Base-by-base conservation (phyloP, 2,113 vertebrate genomes). In the Bambusicola thoracicus region DNA sequence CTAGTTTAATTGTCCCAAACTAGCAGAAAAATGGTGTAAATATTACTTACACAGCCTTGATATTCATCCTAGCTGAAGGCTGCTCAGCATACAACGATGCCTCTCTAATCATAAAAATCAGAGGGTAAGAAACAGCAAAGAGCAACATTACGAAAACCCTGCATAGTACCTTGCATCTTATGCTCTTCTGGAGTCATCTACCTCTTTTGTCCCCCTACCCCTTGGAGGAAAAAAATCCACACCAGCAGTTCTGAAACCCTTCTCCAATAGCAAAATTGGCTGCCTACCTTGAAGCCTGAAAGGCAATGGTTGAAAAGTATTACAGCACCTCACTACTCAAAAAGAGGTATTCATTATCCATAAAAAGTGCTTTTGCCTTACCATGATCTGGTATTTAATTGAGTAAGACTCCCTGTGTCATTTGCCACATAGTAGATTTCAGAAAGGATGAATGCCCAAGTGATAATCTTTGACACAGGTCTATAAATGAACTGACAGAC, bases 11-110 rank as follows among this genome's bases (percentile, higher is more conserved):
- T 72, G 15, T 40, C 56, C 36, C 38, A 55, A 77, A 74, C 14
- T 18, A 56, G 7, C 36, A 80, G 70, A 83, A 38, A 81, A 81
- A 85, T 68, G 13, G 66, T 81, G 49, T 51, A 63, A 75, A 65
- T 79, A 32, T 75, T 75, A 97, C 99, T 98, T 98, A 99, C 99
- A 98, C 98, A 87, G 97, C 94, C 80, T 97, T 83, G 7, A 96
- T 38, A 81, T 86, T 97, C 76, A 75, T 98, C 95, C 97, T 95
- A 48, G 72, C 46, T 43, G 98, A 96, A 73, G 96, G 97, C 34
- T 79, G 72, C 74, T 46, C 44, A 53, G 90, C 49, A 91, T 62
- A 92, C 14, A 19, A 10, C 2, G 73, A 73, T 11, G 79, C 18
- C 44, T 90, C 70, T n/a, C 97, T 98, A 92, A 74, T 25, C 6